Conservation (phyloP, 2,797 vertebrate species). For the Pampus argenteus region DNA sequence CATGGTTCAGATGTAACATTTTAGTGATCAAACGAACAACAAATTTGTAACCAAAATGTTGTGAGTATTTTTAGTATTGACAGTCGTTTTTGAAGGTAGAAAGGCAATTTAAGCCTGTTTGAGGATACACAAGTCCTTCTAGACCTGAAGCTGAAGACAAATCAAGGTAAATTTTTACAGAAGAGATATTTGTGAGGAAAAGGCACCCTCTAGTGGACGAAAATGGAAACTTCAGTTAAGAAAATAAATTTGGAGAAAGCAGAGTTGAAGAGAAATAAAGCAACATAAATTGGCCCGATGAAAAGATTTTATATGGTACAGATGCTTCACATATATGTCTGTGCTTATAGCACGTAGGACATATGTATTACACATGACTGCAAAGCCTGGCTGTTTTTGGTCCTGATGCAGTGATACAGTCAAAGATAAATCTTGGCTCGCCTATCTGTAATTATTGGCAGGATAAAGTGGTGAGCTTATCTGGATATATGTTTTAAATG, state of each 20-base stretch:
- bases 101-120: neutral
- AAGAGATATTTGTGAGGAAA: constrained; percentile 18
- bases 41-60: neutral
- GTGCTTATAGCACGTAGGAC: constrained; percentile 28
- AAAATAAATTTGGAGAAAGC: neutral
- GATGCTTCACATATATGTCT: constrained; percentile 24
- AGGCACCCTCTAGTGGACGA: constrained; percentile 55
- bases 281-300: constrained; percentile 20
- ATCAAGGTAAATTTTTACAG: neutral
- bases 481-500: constrained; percentile 41
- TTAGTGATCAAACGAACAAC: neutral
- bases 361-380: constrained; percentile 9
- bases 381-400: constrained; percentile 10
- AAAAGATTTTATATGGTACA: constrained; percentile 19
- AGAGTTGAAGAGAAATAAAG: constrained; percentile 22
- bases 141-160: no score
- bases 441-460: constrained; percentile 45
- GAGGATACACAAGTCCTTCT: neutral
- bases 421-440: constrained; percentile 43
- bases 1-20: neutral
- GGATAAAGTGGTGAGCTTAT: constrained; percentile 10
- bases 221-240: neutral
- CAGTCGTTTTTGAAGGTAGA: neutral
- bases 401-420: constrained; percentile 34
- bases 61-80: neutral